Evolutionary conservation across 2,888 invertebrate species (phyloP).

Genomic region (Pyralis farinalis): DNA sequence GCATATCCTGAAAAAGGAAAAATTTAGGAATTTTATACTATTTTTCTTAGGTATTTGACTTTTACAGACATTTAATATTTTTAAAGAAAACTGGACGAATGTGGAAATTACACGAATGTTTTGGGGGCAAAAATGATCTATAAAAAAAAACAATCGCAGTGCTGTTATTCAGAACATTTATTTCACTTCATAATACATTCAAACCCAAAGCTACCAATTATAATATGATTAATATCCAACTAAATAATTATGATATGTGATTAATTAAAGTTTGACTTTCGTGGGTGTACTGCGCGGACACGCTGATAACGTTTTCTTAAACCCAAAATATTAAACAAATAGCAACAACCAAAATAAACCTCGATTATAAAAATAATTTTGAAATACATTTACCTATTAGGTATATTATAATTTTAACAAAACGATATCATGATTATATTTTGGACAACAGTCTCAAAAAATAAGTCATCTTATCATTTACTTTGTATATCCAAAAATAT

Average conservation of each 20-base stretch:
- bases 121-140: too few species aligned
- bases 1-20: too few species aligned
- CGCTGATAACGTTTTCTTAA: slow-evolving; percentile 37
- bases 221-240: slow-evolving; percentile 72
- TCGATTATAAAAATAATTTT: slow-evolving; percentile 67
- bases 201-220: slow-evolving; percentile 75
- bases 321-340: slow-evolving; percentile 41
- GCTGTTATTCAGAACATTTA: slow-evolving; percentile 58
- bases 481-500: slow-evolving; percentile 68
- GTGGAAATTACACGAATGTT: too few species aligned
- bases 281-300: slow-evolving; percentile 51
- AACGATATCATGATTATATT: slow-evolving; percentile 57
- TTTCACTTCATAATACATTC: slow-evolving; percentile 42
- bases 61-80: too few species aligned
- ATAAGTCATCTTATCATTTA: slow-evolving; percentile 57
- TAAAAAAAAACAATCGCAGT: not conserved
- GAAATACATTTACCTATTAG: slow-evolving; percentile 46
- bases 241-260: slow-evolving; percentile 73
- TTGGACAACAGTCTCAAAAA: slow-evolving; percentile 78
- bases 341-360: slow-evolving; percentile 64
- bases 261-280: slow-evolving; percentile 68
- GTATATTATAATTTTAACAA: slow-evolving; percentile 59
- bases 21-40: too few species aligned
- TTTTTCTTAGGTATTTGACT: too few species aligned
- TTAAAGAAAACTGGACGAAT: too few species aligned